Conservation (phyloP, 2,797 vertebrate species). For the Leptatherina wallacei region DNA sequence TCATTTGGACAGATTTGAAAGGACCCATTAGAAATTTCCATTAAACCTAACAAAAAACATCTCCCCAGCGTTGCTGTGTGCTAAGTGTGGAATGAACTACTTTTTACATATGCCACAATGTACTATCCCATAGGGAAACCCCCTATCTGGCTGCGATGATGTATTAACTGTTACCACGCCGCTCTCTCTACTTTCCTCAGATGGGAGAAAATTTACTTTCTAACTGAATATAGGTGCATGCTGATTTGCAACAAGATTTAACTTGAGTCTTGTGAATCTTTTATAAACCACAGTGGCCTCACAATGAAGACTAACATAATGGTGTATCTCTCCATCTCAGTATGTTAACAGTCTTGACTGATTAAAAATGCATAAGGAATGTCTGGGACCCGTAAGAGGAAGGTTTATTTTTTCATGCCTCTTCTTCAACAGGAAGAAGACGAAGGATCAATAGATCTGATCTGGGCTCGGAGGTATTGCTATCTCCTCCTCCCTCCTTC, state of each 20-base stretch:
- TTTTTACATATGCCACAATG: constrained; percentile 81
- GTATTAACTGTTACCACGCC: constrained; percentile 79
- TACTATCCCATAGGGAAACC: constrained; percentile 75
- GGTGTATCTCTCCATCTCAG: constrained; percentile 71
- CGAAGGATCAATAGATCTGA: constrained; percentile 80
- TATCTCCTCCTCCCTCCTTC: constrained; percentile 58
- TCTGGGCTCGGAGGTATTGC: constrained; percentile 69
- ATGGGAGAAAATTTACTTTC: constrained; percentile 62
- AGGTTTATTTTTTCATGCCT: constrained; percentile 79
- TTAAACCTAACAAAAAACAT: constrained; percentile 80
- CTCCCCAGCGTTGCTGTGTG: constrained; percentile 78
- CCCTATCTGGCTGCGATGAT: constrained; percentile 76
- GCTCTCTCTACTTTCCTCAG: constrained; percentile 67
- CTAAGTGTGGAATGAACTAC: constrained; percentile 85
- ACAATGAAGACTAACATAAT: constrained; percentile 59
- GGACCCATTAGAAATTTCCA: constrained; percentile 82
- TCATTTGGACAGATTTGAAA: constrained; percentile 80
- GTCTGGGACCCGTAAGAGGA: constrained; percentile 78
- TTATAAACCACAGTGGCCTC: constrained; percentile 60
- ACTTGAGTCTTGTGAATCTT: constrained; percentile 56
- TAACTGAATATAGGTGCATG: constrained; percentile 52
- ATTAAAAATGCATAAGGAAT: constrained; percentile 83
- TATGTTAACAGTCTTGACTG: constrained; percentile 77
- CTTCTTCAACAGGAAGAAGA: constrained; percentile 83
- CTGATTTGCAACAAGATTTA: constrained; percentile 65